These are phyloP conservation scores for Chascanopsetta lugubris DNA, from an alignment of 2,113 vertebrate species.

Conservation along the genomic window DNA sequence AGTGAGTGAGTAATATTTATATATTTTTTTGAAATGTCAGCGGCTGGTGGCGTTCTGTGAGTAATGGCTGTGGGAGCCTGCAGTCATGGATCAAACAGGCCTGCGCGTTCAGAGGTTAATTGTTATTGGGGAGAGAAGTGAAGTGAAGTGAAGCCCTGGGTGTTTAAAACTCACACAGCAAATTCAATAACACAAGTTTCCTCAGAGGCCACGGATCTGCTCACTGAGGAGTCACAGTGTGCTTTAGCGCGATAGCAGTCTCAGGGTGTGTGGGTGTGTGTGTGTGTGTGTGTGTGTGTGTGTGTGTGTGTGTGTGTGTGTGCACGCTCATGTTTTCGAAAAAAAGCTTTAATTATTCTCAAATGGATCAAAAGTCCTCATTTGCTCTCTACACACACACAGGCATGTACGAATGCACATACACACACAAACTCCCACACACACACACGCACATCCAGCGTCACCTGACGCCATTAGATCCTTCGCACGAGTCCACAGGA, in stretches of 20 bases:
- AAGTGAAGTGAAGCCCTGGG: constrained; percentile 52
- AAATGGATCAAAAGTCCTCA: constrained; percentile 8
- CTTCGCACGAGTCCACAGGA: too few species aligned
- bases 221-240: constrained; percentile 23
- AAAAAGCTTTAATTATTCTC: constrained; percentile 5
- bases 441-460: too few species aligned
- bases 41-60: constrained; percentile 59
- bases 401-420: too few species aligned
- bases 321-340: constrained; percentile 4
- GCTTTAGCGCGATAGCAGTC: constrained; percentile 39
- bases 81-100: constrained; percentile 67
- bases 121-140: constrained; percentile 63
- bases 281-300: constrained; percentile 10
- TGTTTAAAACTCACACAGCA: constrained; percentile 59
- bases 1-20: constrained; percentile 8
- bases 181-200: constrained; percentile 55
- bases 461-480: too few species aligned
- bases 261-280: too few species aligned
- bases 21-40: constrained; percentile 59
- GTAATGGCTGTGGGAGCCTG: constrained; percentile 54
- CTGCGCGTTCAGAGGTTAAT: constrained; percentile 67
- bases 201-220: constrained; percentile 33
- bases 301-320: constrained; percentile 4
- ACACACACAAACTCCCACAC: too few species aligned
- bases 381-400: neutral